phyloP scores from a whole-genome alignment of 2,888 invertebrate genomes.

The Abrostola tripartita region DNA sequence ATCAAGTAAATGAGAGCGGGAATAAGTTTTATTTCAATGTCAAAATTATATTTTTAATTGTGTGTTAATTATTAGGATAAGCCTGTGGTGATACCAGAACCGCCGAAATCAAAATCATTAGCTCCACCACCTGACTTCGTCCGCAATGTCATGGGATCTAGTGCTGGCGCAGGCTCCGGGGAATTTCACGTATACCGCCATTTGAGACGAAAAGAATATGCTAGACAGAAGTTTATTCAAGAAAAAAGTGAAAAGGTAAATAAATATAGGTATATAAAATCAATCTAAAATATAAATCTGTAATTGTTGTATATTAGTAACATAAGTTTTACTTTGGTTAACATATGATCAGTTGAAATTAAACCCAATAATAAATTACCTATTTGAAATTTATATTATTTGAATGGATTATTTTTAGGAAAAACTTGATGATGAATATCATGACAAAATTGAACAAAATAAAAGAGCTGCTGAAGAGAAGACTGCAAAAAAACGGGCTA shows the following conservation, averaged over 20 bases:
- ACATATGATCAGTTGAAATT: too few relatives aligned
- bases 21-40: too few relatives aligned
- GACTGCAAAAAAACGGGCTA: conserved; percentile 97
- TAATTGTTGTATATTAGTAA: too few relatives aligned
- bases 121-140: conserved; percentile 97
- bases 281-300: too few relatives aligned
- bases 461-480: conserved; percentile 91
- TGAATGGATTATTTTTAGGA: conserved; percentile 87
- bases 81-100: conserved; percentile 95
- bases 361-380: too few relatives aligned
- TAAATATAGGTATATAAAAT: not conserved
- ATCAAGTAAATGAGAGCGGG: too few relatives aligned
- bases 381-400: too few relatives aligned
- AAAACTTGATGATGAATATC: conserved; percentile 94
- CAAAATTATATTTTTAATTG: too few relatives aligned
- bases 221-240: conserved; percentile 97
- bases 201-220: conserved; percentile 97
- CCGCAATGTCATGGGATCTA: conserved; percentile 99
- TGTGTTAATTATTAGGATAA: conserved; percentile 91
- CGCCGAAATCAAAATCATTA: conserved; percentile 92
- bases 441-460: conserved; percentile 93
- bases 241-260: conserved; percentile 94
- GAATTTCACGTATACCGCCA: conserved; percentile 99
- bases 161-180: conserved; percentile 99
- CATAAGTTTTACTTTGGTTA: too few relatives aligned